Base-by-base conservation (phyloP, 2,797 vertebrate genomes). In the Urocyon cinereoargenteus region DNA sequence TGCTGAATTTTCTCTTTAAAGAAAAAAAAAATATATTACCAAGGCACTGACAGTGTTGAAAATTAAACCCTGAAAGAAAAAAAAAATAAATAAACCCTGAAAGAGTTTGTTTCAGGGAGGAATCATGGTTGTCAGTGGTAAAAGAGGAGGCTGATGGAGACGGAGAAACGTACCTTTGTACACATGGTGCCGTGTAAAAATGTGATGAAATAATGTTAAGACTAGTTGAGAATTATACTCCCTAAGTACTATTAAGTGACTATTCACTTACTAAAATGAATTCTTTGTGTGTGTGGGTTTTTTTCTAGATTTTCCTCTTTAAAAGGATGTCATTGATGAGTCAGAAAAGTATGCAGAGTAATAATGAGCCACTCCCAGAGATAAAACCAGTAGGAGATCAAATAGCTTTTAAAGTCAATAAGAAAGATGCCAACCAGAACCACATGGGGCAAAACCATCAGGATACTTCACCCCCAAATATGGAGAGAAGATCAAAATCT, bases 291-390 rank as follows among this genome's bases (percentile, higher is more conserved):
- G 57, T 96, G 73, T 40, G 5, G 40, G 94, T 97, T 97, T 96
- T 97, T 79, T 96, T 98, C 93, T 98, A 99, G 99, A 98, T 99
- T 96, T 99, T 99, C 85, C 96, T 99, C 90, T 99, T 99, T 98
- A 99, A 99, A 88, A 98, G 98, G 93, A 98, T 98, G 88, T 99
- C 99, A 92, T 96, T 95, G 89, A 98, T 98, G 75, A 85, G 92
- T 97, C 98, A 98, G 81, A 99, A 98, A 98, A 97, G 90, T 86
- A 53, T 95, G 57, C 93, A 97, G 73, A 98, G 77, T 59, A 90
- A 79, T 94, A 97, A 92, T 73, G 97, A 98, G 95, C 92, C 97
- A 49, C 82, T 98, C 82, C 85, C 97, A 94, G 97, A 68, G 49
- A 98, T 93, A 97, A 94, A 98, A 89, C 96, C 97, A 93, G 94